Percentiles rank a stretch among this genome's conserved stretches.
Conservation (phyloP, 2,113 vertebrate genomes). For the Dolichallabes microphthalmus region DNA sequence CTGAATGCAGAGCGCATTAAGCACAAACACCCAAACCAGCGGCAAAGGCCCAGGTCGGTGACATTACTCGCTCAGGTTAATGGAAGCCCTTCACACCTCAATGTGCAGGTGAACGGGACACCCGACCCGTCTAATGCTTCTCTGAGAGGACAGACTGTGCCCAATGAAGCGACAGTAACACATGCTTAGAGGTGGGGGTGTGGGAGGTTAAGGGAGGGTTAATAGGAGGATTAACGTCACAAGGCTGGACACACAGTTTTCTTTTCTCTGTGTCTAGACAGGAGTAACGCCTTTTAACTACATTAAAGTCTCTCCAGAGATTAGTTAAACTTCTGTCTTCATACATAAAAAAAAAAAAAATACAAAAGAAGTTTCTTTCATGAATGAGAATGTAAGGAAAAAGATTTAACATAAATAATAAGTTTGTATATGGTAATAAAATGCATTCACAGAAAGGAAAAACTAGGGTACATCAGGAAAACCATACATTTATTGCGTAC, state of each 20-base stretch:
- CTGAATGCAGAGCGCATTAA: conserved; percentile 44
- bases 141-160: conserved; percentile 46
- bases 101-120: conserved; percentile 50
- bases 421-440: neutral
- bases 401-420: neutral
- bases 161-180: conserved; percentile 54
- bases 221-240: conserved; percentile 49
- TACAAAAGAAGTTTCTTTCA: neutral
- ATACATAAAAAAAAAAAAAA: neutral
- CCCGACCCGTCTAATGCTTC: conserved; percentile 43
- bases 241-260: conserved; percentile 28
- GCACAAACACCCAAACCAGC: neutral
- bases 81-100: conserved; percentile 50
- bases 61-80: conserved; percentile 49
- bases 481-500: neutral
- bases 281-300: neutral
- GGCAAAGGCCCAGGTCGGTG: conserved; percentile 41
- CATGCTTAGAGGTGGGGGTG: conserved; percentile 40
- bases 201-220: conserved; percentile 49
- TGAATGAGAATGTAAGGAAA: neutral
- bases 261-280: conserved; percentile 12
- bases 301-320: neutral
- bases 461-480: neutral
- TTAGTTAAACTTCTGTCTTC: neutral
- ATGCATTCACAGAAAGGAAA: neutral